A percentile compares a stretch with the other conserved stretches of the same genome.
Conservation (phyloP, 1,140 invertebrate species). For the Listronotus oregonensis region DNA sequence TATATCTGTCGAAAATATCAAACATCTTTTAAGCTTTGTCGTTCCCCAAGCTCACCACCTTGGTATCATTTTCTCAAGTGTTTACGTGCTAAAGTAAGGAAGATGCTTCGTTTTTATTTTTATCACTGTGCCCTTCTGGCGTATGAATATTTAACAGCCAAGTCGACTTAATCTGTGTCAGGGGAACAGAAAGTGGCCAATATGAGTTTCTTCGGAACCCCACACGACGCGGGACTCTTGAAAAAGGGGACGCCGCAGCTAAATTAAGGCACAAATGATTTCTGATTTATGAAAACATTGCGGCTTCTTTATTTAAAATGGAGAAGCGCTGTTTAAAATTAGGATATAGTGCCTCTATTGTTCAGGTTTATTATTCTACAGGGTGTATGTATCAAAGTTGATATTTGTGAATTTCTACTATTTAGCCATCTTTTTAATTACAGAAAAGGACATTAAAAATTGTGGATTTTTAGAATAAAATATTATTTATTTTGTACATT, state of each 20-base stretch:
- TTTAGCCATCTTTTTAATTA: too few relatives aligned
- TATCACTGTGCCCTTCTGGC: conserved; percentile 52
- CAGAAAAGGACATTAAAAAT: too few relatives aligned
- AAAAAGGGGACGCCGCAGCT: conserved; percentile 34
- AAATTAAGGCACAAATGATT: conserved; percentile 52
- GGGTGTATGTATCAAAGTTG: too few relatives aligned
- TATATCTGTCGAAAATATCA: too few relatives aligned
- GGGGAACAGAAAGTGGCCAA: conserved; percentile 54
- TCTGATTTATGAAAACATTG: conserved; percentile 52
- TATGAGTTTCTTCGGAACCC: conserved; percentile 51
- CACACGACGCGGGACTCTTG: conserved; percentile 18
- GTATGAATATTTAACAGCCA: conserved; percentile 56
- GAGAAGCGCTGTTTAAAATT: too few relatives aligned
- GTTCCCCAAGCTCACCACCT: too few relatives aligned
- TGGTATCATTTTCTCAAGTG: conserved; percentile 36
- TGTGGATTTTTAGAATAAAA: too few relatives aligned
- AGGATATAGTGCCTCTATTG: too few relatives aligned
- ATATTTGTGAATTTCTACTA: too few relatives aligned
- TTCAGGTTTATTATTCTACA: too few relatives aligned
- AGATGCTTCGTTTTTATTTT: conserved; percentile 54
- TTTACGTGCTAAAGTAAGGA: conserved; percentile 51
- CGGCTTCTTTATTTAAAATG: conserved; percentile 30
- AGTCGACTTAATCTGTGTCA: conserved; percentile 55
- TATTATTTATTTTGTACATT: too few relatives aligned
- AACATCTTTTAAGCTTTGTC: too few relatives aligned